Evolutionary conservation across 2,888 invertebrate genomes (phyloP).

Genomic region (Amorpha juglandis): DNA sequence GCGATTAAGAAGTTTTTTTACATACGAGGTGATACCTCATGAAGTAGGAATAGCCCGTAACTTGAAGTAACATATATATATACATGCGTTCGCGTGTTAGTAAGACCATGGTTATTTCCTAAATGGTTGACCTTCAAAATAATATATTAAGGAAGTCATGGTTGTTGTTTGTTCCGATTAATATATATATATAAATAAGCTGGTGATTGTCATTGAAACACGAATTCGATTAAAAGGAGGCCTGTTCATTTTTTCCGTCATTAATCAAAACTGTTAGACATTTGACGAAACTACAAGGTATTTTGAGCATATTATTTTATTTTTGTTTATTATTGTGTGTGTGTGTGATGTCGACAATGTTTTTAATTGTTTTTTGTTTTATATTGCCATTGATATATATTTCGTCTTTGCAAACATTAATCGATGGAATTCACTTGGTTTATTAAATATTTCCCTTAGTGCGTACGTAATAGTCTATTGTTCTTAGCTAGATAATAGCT

Average conservation of each 20-base stretch:
- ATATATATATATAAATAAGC: not conserved
- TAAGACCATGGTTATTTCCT: not conserved
- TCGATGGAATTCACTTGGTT: not conserved
- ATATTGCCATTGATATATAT: no score
- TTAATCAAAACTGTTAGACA: not conserved
- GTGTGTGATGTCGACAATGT: no score
- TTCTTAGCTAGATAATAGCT: slow-evolving; percentile 6
- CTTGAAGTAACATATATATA: not conserved
- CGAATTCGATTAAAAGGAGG: not conserved
- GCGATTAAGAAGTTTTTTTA: no score
- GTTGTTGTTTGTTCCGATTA: not conserved
- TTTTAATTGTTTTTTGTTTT: no score
- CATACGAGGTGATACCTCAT: no score
- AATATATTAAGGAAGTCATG: not conserved
- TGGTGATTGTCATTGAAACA: not conserved
- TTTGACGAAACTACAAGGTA: not conserved
- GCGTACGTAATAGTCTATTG: slow-evolving; percentile 15
- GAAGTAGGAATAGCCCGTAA: no score
- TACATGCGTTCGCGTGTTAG: not conserved
- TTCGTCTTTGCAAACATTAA: not conserved
- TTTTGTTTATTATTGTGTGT: no score
- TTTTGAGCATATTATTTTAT: no score
- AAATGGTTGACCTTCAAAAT: not conserved
- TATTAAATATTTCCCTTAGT: slow-evolving; percentile 2
- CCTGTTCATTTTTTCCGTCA: not conserved